Evolutionary conservation across 2,113 vertebrate genomes (phyloP).

Genomic region (Euleptes europaea): DNA sequence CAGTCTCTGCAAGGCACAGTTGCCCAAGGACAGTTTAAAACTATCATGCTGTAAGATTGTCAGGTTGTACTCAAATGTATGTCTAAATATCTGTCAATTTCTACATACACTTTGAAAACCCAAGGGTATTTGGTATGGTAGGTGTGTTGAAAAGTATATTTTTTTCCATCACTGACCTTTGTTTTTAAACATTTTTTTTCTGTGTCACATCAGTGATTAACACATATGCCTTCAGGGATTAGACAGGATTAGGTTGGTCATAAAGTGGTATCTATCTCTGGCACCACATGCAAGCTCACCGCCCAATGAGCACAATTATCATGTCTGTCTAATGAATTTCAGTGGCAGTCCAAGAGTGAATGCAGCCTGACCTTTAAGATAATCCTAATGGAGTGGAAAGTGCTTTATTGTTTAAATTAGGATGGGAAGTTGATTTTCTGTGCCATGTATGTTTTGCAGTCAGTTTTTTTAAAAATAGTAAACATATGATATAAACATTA

Average conservation of each 20-base stretch:
- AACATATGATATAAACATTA: not conserved
- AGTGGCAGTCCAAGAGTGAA: constrained; percentile 13
- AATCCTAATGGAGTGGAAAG: constrained; percentile 40
- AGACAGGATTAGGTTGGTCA: constrained; percentile 40
- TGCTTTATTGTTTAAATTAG: constrained; percentile 28
- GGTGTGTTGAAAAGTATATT: constrained; percentile 6
- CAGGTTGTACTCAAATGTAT: constrained; percentile 1
- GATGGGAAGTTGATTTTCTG: constrained; percentile 39
- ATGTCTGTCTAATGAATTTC: constrained; percentile 58
- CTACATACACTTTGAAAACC: not conserved
- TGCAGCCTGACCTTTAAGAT: constrained; percentile 53
- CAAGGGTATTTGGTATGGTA: not conserved
- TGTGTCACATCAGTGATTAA: constrained; percentile 37
- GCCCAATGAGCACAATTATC: constrained; percentile 45
- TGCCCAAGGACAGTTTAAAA: constrained; percentile 22
- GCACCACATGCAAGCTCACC: constrained; percentile 31
- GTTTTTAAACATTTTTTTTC: constrained; percentile 26
- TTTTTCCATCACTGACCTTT: constrained; percentile 32
- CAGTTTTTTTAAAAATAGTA: not conserved
- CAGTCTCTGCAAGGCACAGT: not conserved
- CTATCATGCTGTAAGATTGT: not conserved
- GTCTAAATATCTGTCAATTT: constrained; percentile 6
- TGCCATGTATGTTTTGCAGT: not conserved
- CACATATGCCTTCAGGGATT: constrained; percentile 41
- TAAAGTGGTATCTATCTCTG: constrained; percentile 44